Base-by-base conservation (phyloP, 2,888 invertebrate genomes). In the Mantis religiosa region DNA sequence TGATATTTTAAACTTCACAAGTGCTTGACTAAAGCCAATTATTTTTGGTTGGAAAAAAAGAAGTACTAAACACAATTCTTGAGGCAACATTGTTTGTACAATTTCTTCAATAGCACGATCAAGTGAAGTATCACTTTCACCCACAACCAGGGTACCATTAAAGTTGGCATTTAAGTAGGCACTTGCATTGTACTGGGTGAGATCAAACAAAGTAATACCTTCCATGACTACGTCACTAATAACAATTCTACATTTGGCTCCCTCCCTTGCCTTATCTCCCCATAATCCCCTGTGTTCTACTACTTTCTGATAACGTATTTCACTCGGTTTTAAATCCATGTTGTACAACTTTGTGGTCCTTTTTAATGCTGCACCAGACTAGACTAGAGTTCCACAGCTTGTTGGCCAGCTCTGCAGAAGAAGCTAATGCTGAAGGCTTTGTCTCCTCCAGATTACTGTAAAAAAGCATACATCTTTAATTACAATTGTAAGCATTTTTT, bases 241-340 rank as follows among this genome's bases (percentile, higher is more conserved):
- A 83, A 91, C 91, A 88, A 93, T 91, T 71, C 90, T 91, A 91
- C 93, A 93, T 88, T 91, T 91, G 89, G 92, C 92, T 89, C 91
- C 91, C 90, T 93, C 93, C 6, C 91, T 91, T 28, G 93, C 93
- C 91, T 93, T 93, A 82, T 91, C 88, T 71, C 92, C 92, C 90
- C 91, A 91, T 34, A 82, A 88, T 34, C 93, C 93, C 20, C 88
- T 88, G 84, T 34, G 83, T 83, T 93, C 87, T 81, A 93, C 90
- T 84, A 90, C 90, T 91, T 93, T 93, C 89, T 89, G 91, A 84
- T 41, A 87, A 25, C 28, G 8, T 12, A 87, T 41, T n/a, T 28
- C 12, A 28, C 20, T n/a, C 0, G 30, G 71, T 3, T 71, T 86
- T 9, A 28, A 8, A 71, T 86, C 86, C 15, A 81, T 81, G 4